Conservation (phyloP, 1,140 invertebrate genomes). For the Drosophila mayri region DNA sequence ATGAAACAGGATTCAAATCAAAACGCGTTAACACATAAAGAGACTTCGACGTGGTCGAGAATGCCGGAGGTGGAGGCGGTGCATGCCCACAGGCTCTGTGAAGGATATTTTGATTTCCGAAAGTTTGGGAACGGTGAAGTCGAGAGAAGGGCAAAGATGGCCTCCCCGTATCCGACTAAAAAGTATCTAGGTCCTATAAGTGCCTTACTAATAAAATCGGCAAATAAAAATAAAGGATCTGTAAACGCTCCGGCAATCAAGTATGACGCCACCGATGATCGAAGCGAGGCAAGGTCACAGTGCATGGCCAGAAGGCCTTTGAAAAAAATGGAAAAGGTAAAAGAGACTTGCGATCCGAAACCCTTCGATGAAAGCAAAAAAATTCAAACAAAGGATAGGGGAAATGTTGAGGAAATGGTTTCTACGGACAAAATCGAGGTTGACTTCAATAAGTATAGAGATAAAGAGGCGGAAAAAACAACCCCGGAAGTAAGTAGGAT, state of each 20-base stretch:
- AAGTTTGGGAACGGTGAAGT: background rate
- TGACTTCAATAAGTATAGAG: background rate
- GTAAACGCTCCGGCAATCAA: background rate
- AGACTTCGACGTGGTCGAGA: conserved; percentile 3
- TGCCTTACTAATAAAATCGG: background rate
- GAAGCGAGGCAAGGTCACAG: background rate
- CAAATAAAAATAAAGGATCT: background rate
- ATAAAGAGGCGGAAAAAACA: background rate
- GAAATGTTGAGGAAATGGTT: background rate
- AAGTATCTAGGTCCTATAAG: background rate
- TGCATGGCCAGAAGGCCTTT: background rate
- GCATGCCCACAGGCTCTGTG: conserved; percentile 45
- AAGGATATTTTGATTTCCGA: conserved; percentile 42
- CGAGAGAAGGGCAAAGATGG: background rate
- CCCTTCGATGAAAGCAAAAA: background rate
- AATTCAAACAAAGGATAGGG: background rate
- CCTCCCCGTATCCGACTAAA: background rate
- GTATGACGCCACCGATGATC: conserved; percentile 18
- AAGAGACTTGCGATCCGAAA: background rate
- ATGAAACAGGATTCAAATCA: conserved; percentile 1
- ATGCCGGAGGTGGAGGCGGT: background rate
- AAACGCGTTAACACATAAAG: conserved; percentile 5
- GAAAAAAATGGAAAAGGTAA: background rate
- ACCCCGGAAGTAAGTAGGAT: background rate
- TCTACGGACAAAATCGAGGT: background rate